A percentile compares a stretch with the other conserved stretches of the same genome.
Evolutionary conservation across 2,113 vertebrate species (phyloP).

Genomic region (Urocitellus parryii): DNA sequence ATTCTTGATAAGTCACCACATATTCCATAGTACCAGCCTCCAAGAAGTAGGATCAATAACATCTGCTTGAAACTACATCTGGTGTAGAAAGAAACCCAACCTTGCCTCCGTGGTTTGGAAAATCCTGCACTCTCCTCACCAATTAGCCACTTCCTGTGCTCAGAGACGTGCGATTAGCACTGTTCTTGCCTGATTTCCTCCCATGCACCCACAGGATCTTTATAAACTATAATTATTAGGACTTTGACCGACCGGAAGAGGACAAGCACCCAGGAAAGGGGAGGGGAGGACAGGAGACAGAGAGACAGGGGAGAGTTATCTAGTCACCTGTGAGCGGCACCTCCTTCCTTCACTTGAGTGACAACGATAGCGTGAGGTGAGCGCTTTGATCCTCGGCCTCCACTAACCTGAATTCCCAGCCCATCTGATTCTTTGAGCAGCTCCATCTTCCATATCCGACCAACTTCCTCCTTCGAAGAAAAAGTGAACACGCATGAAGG

Average conservation of each 20-base stretch:
- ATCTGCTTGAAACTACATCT: not conserved
- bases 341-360: constrained; percentile 95
- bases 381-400: constrained; percentile 95
- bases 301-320: not conserved
- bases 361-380: constrained; percentile 96
- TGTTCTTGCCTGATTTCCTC: not conserved
- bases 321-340: constrained; percentile 94
- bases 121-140: not conserved
- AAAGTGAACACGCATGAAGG: constrained; percentile 82
- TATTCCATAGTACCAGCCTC: not conserved
- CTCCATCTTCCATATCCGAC: constrained; percentile 98
- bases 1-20: not conserved
- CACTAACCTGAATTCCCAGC: constrained; percentile 97
- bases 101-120: not conserved
- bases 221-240: not conserved
- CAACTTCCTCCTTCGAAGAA: constrained; percentile 92
- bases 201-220: not conserved
- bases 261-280: not conserved
- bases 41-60: not conserved
- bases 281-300: not conserved
- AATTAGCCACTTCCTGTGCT: constrained; percentile 57
- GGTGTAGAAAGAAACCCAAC: not conserved
- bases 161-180: constrained; percentile 42
- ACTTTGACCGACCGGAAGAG: constrained; percentile 26
- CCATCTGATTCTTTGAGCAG: constrained; percentile 95